A percentile compares a stretch with the other conserved stretches of the same genome.
Evolutionary conservation across 2,888 invertebrate genomes (phyloP).

Genomic region (Sphaeridia pumilis): DNA sequence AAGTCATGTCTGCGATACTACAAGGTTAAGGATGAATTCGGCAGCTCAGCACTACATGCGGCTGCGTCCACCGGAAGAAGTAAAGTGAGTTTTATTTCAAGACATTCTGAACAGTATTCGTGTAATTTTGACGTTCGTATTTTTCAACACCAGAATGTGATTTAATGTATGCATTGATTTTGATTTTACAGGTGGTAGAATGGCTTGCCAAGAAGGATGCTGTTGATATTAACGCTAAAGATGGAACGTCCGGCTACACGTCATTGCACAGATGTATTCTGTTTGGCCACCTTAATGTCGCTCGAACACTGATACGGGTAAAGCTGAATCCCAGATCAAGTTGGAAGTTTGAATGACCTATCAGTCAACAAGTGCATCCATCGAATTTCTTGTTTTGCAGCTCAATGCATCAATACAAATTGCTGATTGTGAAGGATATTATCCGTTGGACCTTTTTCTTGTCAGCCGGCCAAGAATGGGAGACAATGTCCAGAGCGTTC

Average conservation of each 20-base stretch:
- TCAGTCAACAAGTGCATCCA: no score
- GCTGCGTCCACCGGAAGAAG: slow-evolving; percentile 55
- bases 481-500: slow-evolving; percentile 23
- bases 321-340: no score
- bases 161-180: no score
- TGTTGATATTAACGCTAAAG: slow-evolving; percentile 53
- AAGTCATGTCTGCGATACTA: slow-evolving; percentile 51
- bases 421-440: slow-evolving; percentile 56
- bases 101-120: no score
- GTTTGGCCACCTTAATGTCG: slow-evolving; percentile 66
- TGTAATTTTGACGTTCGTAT: no score
- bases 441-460: slow-evolving; percentile 55
- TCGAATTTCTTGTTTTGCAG: slow-evolving; percentile 36
- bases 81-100: no score
- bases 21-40: slow-evolving; percentile 49
- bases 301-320: slow-evolving; percentile 56
- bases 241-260: slow-evolving; percentile 64
- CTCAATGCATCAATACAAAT: slow-evolving; percentile 43
- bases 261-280: slow-evolving; percentile 68
- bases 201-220: slow-evolving; percentile 55
- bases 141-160: no score
- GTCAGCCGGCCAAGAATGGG: slow-evolving; percentile 48
- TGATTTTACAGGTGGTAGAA: slow-evolving; percentile 50
- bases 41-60: slow-evolving; percentile 66
- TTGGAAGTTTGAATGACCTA: no score